Percentiles rank a stretch among this genome's conserved stretches.
Conservation (phyloP, 2,797 vertebrate genomes). For the Phalanger gymnotis region DNA sequence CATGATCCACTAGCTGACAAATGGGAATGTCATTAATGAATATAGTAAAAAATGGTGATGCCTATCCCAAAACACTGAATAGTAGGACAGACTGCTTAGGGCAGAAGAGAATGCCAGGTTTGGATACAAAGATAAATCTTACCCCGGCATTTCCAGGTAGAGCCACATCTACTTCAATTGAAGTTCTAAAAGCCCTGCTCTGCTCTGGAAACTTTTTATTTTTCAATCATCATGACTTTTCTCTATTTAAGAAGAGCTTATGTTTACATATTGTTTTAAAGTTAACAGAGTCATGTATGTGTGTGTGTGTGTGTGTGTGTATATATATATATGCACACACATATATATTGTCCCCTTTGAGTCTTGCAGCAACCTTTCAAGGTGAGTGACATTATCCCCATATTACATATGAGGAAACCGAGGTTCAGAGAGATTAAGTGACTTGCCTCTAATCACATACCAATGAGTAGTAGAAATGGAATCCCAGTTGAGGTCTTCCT, state of each 20-base stretch:
- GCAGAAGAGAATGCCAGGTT: not conserved
- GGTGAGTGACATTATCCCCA: not conserved
- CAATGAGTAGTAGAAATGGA: not conserved
- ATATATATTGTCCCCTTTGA: not conserved
- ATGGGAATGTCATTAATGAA: not conserved
- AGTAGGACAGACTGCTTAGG: not conserved
- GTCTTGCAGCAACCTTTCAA: not conserved
- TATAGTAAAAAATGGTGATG: not conserved
- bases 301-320: no score
- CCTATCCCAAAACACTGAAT: not conserved
- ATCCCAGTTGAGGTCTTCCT: not conserved
- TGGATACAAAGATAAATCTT: not conserved
- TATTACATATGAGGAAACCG: not conserved
- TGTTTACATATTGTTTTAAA: not conserved
- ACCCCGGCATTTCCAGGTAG: not conserved
- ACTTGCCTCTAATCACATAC: not conserved
- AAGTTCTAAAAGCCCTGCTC: not conserved
- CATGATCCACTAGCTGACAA: not conserved
- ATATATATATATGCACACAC: no score
- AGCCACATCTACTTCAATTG: not conserved
- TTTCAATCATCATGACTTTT: not conserved
- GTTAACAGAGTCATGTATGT: not conserved
- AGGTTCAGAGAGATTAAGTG: not conserved
- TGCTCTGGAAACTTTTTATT: not conserved
- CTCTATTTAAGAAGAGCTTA: not conserved